Evolutionary conservation across 2,113 vertebrate genomes (phyloP).

Genomic region (Crotophaga sulcirostris): DNA sequence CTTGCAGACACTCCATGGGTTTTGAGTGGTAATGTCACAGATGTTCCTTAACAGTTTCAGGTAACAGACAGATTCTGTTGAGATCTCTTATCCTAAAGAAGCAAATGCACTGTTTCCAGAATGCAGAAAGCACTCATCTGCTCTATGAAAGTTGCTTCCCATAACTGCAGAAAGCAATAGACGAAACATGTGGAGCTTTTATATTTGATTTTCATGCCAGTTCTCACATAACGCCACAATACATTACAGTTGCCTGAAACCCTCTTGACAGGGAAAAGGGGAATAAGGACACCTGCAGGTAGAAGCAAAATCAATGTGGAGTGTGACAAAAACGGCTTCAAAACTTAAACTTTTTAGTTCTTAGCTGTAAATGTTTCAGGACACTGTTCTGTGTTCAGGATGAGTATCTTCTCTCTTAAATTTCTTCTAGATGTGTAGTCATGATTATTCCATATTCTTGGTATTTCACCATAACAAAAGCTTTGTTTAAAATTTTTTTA

Average conservation of each 20-base stretch:
- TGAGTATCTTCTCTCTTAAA: background rate
- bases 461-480: background rate
- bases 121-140: background rate
- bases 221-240: background rate
- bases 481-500: background rate
- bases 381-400: background rate
- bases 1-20: background rate
- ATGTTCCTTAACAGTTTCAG: background rate
- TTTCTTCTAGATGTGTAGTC: background rate
- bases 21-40: background rate
- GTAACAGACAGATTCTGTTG: background rate
- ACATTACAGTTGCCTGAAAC: background rate
- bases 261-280: background rate
- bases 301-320: background rate
- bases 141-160: background rate
- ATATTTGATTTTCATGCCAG: background rate
- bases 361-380: background rate
- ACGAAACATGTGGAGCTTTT: background rate
- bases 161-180: background rate
- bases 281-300: background rate
- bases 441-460: background rate
- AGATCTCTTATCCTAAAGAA: background rate
- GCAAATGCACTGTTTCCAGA: background rate
- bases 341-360: background rate
- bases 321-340: background rate